Conservation (phyloP, 2,888 invertebrate genomes). For the Phasia obesa region DNA sequence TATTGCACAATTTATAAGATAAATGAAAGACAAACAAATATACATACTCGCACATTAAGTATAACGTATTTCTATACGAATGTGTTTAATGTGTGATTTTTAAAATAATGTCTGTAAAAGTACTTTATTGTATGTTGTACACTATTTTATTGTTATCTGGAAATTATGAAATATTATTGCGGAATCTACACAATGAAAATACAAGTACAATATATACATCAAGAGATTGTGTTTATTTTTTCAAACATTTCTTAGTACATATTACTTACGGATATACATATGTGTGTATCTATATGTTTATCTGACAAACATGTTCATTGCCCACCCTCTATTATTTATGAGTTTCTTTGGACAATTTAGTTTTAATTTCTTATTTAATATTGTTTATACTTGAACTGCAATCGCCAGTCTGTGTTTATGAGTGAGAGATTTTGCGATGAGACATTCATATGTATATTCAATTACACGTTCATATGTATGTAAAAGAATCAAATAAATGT, state of each 20-base stretch:
- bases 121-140: constrained; percentile 6
- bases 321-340: constrained; percentile 34
- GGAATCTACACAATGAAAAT: constrained; percentile 25
- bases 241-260: background rate
- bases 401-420: constrained; percentile 4
- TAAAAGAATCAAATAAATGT: background rate
- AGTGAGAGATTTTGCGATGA: constrained; percentile 1
- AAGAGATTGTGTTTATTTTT: constrained; percentile 19
- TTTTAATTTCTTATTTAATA: constrained; percentile 21
- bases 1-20: constrained; percentile 49
- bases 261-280: too few relatives aligned
- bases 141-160: constrained; percentile 48
- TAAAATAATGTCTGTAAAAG: constrained; percentile 21
- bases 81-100: constrained; percentile 29
- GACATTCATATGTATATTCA: background rate
- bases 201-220: constrained; percentile 13
- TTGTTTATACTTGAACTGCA: constrained; percentile 38
- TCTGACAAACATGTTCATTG: background rate
- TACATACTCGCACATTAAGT: too few relatives aligned
- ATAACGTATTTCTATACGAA: background rate
- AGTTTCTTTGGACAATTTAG: constrained; percentile 35
- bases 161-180: constrained; percentile 46
- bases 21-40: constrained; percentile 31
- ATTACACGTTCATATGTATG: too few relatives aligned
- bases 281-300: constrained; percentile 10